Evolutionary conservation across 2,113 vertebrate species (phyloP).

Genomic region (Panthera uncia): DNA sequence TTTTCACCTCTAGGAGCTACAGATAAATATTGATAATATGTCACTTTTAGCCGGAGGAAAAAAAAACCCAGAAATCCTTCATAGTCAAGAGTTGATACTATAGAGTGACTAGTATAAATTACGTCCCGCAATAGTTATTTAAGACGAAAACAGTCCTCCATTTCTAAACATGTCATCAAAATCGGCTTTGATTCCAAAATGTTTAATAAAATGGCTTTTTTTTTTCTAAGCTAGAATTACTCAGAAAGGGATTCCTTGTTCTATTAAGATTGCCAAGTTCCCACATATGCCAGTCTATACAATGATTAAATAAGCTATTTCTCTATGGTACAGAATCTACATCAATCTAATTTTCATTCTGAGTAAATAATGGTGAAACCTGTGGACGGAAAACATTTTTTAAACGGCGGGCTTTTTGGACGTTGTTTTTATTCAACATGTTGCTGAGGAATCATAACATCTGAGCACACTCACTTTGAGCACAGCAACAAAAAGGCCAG

Average conservation of each 20-base stretch:
- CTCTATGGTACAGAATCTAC: neutral
- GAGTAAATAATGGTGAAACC: neutral
- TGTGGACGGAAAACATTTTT: neutral
- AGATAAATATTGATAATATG: neutral
- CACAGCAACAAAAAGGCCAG: neutral
- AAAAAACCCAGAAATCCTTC: conserved; percentile 16
- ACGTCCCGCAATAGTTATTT: conserved; percentile 9
- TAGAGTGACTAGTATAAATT: neutral
- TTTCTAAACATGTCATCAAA: conserved; percentile 4
- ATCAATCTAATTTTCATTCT: neutral
- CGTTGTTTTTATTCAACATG: neutral
- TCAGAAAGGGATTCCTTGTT: neutral
- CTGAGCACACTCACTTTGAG: neutral
- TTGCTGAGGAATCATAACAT: neutral
- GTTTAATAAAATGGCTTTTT: neutral
- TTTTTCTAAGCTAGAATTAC: neutral
- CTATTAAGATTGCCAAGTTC: neutral
- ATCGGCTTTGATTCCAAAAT: conserved; percentile 4
- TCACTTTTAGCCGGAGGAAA: neutral
- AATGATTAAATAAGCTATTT: neutral
- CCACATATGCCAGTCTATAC: neutral
- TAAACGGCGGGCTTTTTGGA: conserved; percentile 12
- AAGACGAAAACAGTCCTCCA: neutral
- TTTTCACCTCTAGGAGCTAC: neutral
- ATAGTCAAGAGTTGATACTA: neutral